A percentile compares a stretch with the other conserved stretches of the same genome.
These are phyloP conservation scores for Aleiodes testaceus DNA, from an alignment of 2,888 invertebrate genomes.

Conservation along the genomic window DNA sequence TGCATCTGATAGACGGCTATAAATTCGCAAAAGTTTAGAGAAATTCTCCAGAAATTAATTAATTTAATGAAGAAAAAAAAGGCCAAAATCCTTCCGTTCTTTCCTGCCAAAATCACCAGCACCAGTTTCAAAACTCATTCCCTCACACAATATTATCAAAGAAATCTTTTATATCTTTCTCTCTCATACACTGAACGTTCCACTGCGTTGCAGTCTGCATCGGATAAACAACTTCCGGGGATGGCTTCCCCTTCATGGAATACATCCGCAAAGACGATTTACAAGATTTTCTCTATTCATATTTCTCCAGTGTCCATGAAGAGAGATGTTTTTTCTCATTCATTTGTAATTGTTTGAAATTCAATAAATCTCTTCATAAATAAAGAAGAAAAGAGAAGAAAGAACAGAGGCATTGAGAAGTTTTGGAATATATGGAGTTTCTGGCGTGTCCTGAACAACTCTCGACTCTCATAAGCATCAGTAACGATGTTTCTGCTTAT, in stretches of 20 bases:
- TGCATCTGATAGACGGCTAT: too few relatives aligned
- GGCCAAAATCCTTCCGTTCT: too few relatives aligned
- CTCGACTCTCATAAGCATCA: slow-evolving; percentile 4
- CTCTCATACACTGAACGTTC: not conserved
- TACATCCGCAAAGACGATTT: slow-evolving; percentile 11
- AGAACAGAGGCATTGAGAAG: too few relatives aligned
- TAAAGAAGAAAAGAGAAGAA: not conserved
- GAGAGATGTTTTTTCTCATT: not conserved
- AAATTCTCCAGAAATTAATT: not conserved
- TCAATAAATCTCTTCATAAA: not conserved
- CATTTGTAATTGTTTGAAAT: not conserved
- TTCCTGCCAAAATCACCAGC: not conserved
- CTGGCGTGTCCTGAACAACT: slow-evolving; percentile 6
- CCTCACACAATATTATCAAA: not conserved
- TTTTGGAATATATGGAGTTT: slow-evolving; percentile 9
- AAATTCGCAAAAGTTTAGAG: too few relatives aligned
- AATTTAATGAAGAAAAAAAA: not conserved
- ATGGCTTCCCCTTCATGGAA: slow-evolving; percentile 7
- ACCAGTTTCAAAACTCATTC: not conserved
- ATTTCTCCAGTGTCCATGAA: not conserved
- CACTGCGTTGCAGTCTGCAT: slow-evolving; percentile 22
- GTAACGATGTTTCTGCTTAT: slow-evolving; percentile 3
- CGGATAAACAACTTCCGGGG: slow-evolving; percentile 30
- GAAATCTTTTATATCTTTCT: slow-evolving; percentile 5
- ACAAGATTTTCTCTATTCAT: not conserved